Evolutionary conservation across 2,888 invertebrate genomes (phyloP), one percentile per base, ranked within the genome.

Genomic region (Drosophila rellima): DNA sequence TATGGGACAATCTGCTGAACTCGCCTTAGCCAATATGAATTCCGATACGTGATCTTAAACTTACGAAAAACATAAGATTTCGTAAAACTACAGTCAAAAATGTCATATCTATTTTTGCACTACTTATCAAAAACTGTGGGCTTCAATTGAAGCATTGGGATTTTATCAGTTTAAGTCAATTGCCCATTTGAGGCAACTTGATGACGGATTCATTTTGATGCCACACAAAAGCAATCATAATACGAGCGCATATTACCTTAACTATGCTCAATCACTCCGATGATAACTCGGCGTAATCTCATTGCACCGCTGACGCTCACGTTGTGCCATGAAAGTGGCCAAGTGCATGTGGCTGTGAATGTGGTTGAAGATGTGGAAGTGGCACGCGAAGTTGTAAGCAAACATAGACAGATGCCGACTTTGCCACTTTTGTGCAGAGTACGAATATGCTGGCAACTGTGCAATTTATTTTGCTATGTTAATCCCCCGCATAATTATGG

Each of bases 401-500:
- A 11, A 31, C 6, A 6, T 2, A 29, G 29, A 17, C 45, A 29
- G 29, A 15, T 15, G 15, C 45, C 7, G 31, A 23, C n/a, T 26
- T 42, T 35, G 29, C 26, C 42, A 39, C 51, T 31, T 29, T 40
- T 35, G 37, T 37, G 48, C 33, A 48, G 31, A 18, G 15, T 45
- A 23, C 23, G 45, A 26, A 15, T 26, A 26, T 15, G 45, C 8
- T 39, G 26, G 48, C 47, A 35, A 48, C 61, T 61, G 59, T 54
- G 64, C 66, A 70, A 83, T 79, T 81, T 68, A 77, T 61, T 71
- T 74, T 62, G 66, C 59, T 68, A 54, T 60, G 66, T 50, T 82
- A 79, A 79, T 83, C 74, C 65, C 35, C 77, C 70, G 70, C 82
- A 77, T 79, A 82, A 80, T 82, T 78, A 74, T 47, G 60, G 20